Evolutionary conservation across 35 echinoderm and acorn worm genomes (phyloP).

Genomic region (Eucidaris tribuloides): DNA sequence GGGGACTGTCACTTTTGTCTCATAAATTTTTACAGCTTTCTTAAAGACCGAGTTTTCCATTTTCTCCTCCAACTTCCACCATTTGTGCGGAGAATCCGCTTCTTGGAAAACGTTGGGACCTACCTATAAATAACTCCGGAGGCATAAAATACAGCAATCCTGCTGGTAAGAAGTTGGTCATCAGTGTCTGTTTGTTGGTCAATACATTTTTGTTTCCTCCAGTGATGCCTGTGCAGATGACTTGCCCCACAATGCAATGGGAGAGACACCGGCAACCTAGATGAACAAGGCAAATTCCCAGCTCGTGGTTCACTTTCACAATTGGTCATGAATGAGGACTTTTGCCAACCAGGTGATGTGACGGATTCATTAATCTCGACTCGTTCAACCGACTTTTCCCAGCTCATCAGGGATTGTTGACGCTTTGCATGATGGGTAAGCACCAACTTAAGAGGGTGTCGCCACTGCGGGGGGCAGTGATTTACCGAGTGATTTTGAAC

Average conservation of each 20-base stretch:
- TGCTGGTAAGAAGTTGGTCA: neutral
- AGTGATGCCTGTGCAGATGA: conserved; percentile 26
- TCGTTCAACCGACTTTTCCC: neutral
- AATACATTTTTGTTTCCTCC: neutral
- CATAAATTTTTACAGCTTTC: no score
- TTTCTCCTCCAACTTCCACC: neutral
- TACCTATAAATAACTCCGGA: conserved; percentile 31
- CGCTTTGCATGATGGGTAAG: neutral
- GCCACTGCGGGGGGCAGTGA: conserved; percentile 18
- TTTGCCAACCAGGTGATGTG: neutral
- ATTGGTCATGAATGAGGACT: neutral
- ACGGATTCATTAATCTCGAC: neutral
- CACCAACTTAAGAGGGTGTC: conserved; percentile 9
- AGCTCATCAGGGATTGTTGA: no score
- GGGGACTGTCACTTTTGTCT: no score
- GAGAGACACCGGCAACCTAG: neutral
- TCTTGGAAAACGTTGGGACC: neutral
- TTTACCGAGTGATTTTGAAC: conserved; percentile 22
- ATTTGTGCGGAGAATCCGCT: neutral
- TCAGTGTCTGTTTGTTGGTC: neutral
- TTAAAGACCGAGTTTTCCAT: no score
- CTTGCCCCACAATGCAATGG: conserved; percentile 6
- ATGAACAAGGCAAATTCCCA: neutral
- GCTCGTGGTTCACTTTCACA: neutral
- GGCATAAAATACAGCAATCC: neutral